Evolutionary conservation across 2,888 invertebrate species (phyloP).

Genomic region (Phyto melanocephala): DNA sequence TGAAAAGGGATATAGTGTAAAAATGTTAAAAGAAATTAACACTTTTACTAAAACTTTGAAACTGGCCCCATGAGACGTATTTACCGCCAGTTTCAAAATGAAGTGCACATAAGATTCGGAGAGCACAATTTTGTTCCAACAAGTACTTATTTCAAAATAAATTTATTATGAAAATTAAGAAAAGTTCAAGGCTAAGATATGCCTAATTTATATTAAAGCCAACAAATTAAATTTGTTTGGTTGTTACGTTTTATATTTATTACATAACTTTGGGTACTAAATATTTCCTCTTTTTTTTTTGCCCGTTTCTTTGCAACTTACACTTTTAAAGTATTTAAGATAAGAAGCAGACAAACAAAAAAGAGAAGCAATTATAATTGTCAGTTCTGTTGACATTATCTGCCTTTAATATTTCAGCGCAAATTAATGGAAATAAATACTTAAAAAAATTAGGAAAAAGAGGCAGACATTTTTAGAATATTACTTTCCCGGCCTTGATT

Average conservation of each 20-base stretch:
- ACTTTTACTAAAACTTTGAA: too few species aligned
- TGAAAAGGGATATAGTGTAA: too few species aligned
- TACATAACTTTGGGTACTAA: neutral
- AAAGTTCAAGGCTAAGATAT: neutral
- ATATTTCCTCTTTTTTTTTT: too few species aligned
- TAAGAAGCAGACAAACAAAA: neutral
- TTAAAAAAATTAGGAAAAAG: too few species aligned
- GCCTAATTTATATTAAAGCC: neutral
- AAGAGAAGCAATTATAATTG: neutral
- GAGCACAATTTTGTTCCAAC: too few species aligned
- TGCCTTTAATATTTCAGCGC: neutral
- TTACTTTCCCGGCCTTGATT: neutral
- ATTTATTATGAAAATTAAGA: neutral
- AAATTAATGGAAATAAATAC: neutral
- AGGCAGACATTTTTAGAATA: neutral
- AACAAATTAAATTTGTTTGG: neutral
- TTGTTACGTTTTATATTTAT: neutral
- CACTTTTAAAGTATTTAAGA: too few species aligned
- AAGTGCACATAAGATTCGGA: too few species aligned
- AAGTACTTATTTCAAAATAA: too few species aligned
- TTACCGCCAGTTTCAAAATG: too few species aligned
- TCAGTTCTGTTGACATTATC: slow-evolving; percentile 13
- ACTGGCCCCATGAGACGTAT: too few species aligned
- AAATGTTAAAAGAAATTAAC: too few species aligned
- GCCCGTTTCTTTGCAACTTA: too few species aligned